Evolutionary conservation across 2,113 vertebrate species (phyloP), one percentile per base, ranked within the genome.

Genomic region (Leptocoma aspasia): DNA sequence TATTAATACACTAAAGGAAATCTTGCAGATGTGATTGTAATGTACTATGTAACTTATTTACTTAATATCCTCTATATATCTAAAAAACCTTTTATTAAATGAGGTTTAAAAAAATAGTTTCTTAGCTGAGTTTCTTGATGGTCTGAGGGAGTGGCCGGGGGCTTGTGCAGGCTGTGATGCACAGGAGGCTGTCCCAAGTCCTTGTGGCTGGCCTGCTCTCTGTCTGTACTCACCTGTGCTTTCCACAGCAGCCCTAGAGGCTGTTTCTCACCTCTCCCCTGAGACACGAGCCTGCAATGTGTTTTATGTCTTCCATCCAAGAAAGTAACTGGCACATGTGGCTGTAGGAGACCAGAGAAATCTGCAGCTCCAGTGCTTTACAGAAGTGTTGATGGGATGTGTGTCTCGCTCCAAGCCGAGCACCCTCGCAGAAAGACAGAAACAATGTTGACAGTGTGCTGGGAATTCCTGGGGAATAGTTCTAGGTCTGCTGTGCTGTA

Each of bases 31-130:
- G 98, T 98, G 98, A 98, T 98, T 98, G 98, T 98, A 98, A 98
- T 98, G 98, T 98, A 97, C 97, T 89, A 97, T 98, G 98, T 98
- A 98, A 98, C 98, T 98, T 98, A 98, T 98, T 98, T 98, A 98
- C 98, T 97, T 98, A 97, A 98, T 98, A 98, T 97, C 95, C 95
- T 97, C 97, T 98, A 95, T 98, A 98, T 97, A 97, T 97, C 97
- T 96, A 92, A 98, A 88, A 94, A 95, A 45, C 97, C 97, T 98
- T 98, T 98, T 98, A 98, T 98, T 98, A 98, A 98, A 98, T 95
- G 98, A 98, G 97, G 97, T 97, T 98, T 95, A 95, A 98, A 97
- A n/a, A 97, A 96, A 28, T 22, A 70, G 30, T 41, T 92, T 87
- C 68, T 41, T 42, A 92, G 81, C 63, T 42, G 89, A 85, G 47